Base-by-base conservation (phyloP, 2,888 invertebrate species). In the Exocentrus adspersus region DNA sequence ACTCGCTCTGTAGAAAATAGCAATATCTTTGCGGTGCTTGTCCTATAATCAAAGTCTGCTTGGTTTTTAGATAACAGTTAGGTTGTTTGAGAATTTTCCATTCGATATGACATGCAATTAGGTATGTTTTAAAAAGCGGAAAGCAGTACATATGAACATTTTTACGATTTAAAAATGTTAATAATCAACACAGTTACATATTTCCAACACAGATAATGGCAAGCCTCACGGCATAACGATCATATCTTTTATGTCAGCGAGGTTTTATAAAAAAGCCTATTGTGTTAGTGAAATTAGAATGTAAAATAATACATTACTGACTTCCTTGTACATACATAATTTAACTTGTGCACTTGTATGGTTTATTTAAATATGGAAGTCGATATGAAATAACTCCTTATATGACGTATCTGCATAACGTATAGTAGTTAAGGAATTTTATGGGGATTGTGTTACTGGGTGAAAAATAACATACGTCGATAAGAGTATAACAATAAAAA, bases 81-180 rank as follows among this genome's bases (percentile, higher is more conserved):
- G 2, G 2, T 10, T 37, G 10, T 37, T 30, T 37, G n/a, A 37
- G 14, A 9, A n/a, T 37, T 37, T n/a, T 14, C 37, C 37, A n/a
- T n/a, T 37, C 12, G 37, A 37, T 37, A 37, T 37, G 37, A 37
- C 37, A 37, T 37, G 37, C 37, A 37, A 12, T 37, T 37, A 37
- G n/a, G 37, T 37, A 37, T 37, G 37, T 3, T 37, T 37, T 37
- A 37, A 37, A 37, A 37, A 37, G 37, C 12, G 14, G 37, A n/a
- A n/a, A 37, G 14, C 12, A 9, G 37, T n/a, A 37, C 37, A 37
- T 24, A 24, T 24, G 24, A 37, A 37, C 37, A 37, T 37, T 37
- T 37, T 37, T 37, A 37, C 37, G 37, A 37, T 37, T 37, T 37
- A 37, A 37, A 37, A 37, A 37, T 37, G 37, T 37, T 37, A 37